Evolutionary conservation across 2,113 vertebrate genomes (phyloP), one percentile per base, ranked within the genome.

Genomic region (Labeo rohita): DNA sequence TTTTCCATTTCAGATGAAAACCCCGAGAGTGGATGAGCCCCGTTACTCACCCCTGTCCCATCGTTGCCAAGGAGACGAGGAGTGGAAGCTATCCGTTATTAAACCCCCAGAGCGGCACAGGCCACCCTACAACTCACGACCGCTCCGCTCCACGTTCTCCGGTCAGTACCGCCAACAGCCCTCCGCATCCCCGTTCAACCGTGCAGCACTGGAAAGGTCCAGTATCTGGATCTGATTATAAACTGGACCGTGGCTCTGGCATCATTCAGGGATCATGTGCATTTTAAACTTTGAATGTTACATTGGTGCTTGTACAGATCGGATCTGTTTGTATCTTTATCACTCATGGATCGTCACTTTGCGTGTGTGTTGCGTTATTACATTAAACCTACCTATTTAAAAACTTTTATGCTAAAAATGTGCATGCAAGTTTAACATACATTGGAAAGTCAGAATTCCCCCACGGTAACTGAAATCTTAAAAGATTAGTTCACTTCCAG

Each of bases 151-250:
- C 4, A 63, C 23, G 13, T 66, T 36, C 63, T 79, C 73, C 2
- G 65, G 77, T 28, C 81, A 50, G 34, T 16, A 3, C 61, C 21
- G 43, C 45, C 54, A 80, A 13, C 21, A 21, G 0, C 7, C 23
- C 18, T 80, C 83, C 4, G 49, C 74, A 18, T 6, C 80, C 39
- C 50, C 28, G 6, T 83, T 88, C 70, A 86, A 39, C 73, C 86
- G 93, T 13, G 90, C 80, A 0, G 23, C 89, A 0, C n/a, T 91
- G 65, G 90, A 95, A 54, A 92, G 94, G 85, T 90, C 91, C 87
- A 94, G 95, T 88, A 92, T 95, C 87, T 95, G 94, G 95, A 92
- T 95, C 86, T 95, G 91, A 88, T 6, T 28, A 59, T 21, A 1
- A 39, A 34, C 16, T 16, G 13, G 13, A 9, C 47, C 34, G 3